Base-by-base conservation (phyloP, 2,888 invertebrate species). In the Drosophila hamatofila region DNA sequence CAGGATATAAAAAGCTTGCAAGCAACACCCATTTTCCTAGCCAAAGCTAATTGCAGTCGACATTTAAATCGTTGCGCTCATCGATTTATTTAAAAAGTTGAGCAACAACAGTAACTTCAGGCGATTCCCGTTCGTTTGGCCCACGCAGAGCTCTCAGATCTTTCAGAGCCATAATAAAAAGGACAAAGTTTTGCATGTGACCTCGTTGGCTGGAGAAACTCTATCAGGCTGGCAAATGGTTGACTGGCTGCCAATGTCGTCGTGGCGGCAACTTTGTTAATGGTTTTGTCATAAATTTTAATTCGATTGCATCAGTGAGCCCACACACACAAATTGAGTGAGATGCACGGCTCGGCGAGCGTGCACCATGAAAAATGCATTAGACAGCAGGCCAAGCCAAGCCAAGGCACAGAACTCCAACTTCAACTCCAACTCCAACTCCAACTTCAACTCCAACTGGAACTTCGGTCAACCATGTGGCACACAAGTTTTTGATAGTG, bases 201-300 rank as follows among this genome's bases (percentile, higher is more conserved):
- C 80, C 85, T 76, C 76, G 75, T 78, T 80, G 67, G 66, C 30
- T 46, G 46, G 39, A 33, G 49, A 14, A 37, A 60, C 52, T 72
- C 74, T 62, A 61, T 59, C 66, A 56, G 66, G 49, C 73, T 76
- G 69, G 73, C 48, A 58, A 66, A 64, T 65, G 62, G 49, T 52
- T 65, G 76, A 69, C 72, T 80, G 70, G 52, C 70, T 78, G 78
- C 62, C 74, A 78, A 75, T 78, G 72, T 59, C 57, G 74, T 55
- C 54, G 74, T 55, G 73, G 65, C 65, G 63, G 77, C 75, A 81
- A 84, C 84, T 87, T 88, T 84, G 86, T 88, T 87, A 87, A 87
- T 87, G 84, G 84, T 86, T 86, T 87, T 86, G 84, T 86, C 87
- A 87, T 87, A 87, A 87, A 87, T 87, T 88, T 87, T 88, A 87